A percentile compares a stretch with the other conserved stretches of the same genome.
These are phyloP conservation scores for Paraescarpia echinospica DNA, from an alignment of 1,140 invertebrate species.

Conservation along the genomic window DNA sequence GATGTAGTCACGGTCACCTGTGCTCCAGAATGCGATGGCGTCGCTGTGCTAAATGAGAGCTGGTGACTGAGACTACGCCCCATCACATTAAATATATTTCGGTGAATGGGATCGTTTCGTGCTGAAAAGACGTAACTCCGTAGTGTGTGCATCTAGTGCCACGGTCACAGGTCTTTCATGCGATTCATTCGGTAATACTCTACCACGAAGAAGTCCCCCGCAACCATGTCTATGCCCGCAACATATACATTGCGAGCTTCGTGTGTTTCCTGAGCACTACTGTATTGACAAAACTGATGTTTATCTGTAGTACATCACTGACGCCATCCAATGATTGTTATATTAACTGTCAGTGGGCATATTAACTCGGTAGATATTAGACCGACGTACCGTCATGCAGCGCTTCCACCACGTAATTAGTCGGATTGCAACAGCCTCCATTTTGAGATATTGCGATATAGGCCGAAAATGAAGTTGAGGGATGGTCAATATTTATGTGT, in stretches of 20 bases:
- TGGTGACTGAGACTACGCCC: background rate
- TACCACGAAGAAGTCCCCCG: background rate
- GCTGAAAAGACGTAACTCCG: too few species aligned
- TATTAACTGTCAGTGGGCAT: background rate
- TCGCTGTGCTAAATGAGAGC: too few species aligned
- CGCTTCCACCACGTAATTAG: too few species aligned
- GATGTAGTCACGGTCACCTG: background rate
- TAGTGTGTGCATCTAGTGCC: background rate
- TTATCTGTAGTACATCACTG: background rate
- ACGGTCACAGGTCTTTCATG: background rate
- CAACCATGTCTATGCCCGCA: too few species aligned
- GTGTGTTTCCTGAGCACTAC: background rate
- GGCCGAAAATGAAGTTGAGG: too few species aligned
- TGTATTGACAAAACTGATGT: background rate
- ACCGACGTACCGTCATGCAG: background rate
- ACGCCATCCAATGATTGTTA: background rate
- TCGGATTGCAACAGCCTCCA: too few species aligned
- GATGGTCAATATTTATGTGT: too few species aligned
- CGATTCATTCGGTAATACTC: background rate
- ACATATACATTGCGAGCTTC: background rate
- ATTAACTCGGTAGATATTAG: background rate
- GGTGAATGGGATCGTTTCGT: background rate
- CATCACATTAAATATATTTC: background rate
- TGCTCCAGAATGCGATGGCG: background rate
- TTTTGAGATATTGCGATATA: too few species aligned